phyloP scores from a whole-genome alignment of 2,113 vertebrate genomes.

The Bubalus kerabau region DNA sequence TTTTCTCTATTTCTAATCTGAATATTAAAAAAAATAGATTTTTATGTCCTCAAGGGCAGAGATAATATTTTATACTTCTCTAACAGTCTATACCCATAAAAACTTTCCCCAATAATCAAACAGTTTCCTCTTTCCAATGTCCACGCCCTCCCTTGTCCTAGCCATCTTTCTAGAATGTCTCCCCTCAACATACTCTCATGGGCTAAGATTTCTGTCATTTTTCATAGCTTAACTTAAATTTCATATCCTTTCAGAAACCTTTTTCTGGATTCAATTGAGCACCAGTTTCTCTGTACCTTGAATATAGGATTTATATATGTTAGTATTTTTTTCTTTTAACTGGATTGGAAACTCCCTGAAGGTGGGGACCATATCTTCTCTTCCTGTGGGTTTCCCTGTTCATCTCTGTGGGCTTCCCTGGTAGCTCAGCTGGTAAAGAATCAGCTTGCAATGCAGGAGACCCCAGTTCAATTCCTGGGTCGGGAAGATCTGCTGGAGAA shows the following conservation, averaged over 20 bases:
- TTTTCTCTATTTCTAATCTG: not conserved
- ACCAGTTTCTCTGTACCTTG: not conserved
- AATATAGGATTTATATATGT: not conserved
- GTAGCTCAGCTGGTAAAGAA: not conserved
- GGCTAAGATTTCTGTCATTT: not conserved
- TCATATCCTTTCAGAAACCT: not conserved
- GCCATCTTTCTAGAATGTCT: not conserved
- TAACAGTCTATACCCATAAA: not conserved
- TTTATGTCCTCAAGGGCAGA: not conserved
- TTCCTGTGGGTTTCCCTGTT: not conserved
- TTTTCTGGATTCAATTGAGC: not conserved
- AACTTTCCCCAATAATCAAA: not conserved
- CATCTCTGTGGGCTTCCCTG: not conserved
- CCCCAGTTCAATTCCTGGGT: too few species aligned
- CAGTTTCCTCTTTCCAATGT: not conserved
- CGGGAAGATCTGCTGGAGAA: too few species aligned
- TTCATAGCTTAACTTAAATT: not conserved
- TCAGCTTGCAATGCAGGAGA: too few species aligned
- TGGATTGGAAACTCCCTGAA: not conserved
- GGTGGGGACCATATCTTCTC: not conserved
- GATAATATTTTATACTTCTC: not conserved
- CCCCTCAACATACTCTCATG: not conserved
- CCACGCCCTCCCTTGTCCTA: not conserved
- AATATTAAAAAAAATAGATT: not conserved
- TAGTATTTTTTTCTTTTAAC: not conserved